Percentiles rank a stretch among this genome's conserved stretches.
These are phyloP conservation scores for Wasmannia auropunctata DNA, from an alignment of 1,140 invertebrate species.

Conservation along the genomic window DNA sequence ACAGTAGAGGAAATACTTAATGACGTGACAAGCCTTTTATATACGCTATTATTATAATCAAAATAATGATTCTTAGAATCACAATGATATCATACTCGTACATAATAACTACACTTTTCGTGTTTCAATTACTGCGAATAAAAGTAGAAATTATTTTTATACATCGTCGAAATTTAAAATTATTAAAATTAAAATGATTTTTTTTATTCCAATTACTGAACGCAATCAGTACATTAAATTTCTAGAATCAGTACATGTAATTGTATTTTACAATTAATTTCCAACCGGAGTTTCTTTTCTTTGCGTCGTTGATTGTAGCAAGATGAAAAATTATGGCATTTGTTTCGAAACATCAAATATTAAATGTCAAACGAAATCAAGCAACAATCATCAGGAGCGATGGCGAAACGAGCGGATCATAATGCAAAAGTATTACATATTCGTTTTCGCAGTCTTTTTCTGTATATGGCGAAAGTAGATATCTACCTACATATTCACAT, in stretches of 20 bases:
- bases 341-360: background rate
- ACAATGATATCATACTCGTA: background rate
- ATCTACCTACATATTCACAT: conserved; percentile 26
- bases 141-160: background rate
- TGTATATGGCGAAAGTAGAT: conserved; percentile 30
- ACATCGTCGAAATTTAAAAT: background rate
- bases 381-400: background rate
- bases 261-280: background rate
- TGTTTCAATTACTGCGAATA: background rate
- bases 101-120: background rate
- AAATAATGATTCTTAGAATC: background rate
- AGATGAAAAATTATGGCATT: background rate
- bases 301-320: background rate
- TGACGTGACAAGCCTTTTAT: background rate
- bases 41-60: background rate
- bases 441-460: conserved; percentile 29
- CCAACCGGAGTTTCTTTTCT: background rate
- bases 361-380: background rate
- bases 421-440: conserved; percentile 8
- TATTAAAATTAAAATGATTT: background rate
- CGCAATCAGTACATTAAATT: background rate
- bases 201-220: conserved; percentile 9
- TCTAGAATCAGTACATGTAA: too few relatives aligned
- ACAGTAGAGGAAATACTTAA: background rate
- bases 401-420: conserved; percentile 37